A percentile compares a stretch with the other conserved stretches of the same genome.
phyloP scores from a whole-genome alignment of 2,797 vertebrate species.

The Chelonia mydas region DNA sequence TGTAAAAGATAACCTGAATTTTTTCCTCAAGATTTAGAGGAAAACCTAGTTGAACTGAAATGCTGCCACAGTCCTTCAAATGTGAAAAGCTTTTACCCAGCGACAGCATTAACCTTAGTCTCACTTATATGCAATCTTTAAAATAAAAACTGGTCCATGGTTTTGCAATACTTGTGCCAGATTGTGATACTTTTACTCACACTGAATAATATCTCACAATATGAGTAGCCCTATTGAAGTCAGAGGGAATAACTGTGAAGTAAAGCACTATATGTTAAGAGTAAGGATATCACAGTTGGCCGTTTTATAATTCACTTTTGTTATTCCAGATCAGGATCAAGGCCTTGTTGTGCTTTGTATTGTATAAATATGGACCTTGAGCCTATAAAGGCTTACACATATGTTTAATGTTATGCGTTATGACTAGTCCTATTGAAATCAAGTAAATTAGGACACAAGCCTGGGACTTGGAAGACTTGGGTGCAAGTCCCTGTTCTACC shows the following conservation, averaged over 20 bases:
- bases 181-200: background rate
- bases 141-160: fast-evolving
- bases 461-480: background rate
- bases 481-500: background rate
- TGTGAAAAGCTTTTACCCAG: background rate
- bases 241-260: background rate
- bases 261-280: background rate
- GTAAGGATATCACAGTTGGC: background rate
- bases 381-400: background rate
- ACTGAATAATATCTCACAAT: background rate
- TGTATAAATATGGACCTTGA: background rate
- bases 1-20: background rate
- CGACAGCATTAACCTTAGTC: background rate
- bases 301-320: background rate
- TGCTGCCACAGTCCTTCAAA: background rate
- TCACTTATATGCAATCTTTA: background rate
- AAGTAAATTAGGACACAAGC: background rate
- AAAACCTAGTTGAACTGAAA: background rate
- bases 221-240: background rate
- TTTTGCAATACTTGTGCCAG: background rate
- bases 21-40: background rate
- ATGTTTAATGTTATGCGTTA: fast-evolving
- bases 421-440: background rate
- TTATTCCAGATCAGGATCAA: background rate
- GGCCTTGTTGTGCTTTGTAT: background rate